Base-by-base conservation (phyloP, 1,140 invertebrate genomes). In the Hycleus cichorii region DNA sequence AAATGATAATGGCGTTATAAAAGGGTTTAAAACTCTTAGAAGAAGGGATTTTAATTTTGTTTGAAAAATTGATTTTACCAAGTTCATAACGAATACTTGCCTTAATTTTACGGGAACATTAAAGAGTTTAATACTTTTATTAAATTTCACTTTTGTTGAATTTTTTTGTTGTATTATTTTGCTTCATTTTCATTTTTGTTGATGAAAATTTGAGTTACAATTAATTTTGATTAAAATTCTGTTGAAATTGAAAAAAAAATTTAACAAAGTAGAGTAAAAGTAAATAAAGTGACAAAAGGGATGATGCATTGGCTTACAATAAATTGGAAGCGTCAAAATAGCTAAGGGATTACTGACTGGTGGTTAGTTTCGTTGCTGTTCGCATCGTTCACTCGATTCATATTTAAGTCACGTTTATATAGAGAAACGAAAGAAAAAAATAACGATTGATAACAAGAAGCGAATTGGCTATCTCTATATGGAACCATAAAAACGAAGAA, bases 401-500 rank as follows among this genome's bases (percentile, higher is more conserved):
- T 54, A 62, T 62, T 62, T 58, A 55, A 59, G 60, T 62, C 60
- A 62, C 60, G 60, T 62, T 59, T 54, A 54, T 32, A 32, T 7
- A 32, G 32, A 4, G 32, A 32, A 32, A 18, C 18, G 18, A 18
- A 18, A 18, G 48, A 59, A 12, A 62, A 58, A 62, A 62, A 62
- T 59, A 62, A 62, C 60, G 60, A 62, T 62, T 62, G 60, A 58
- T 62, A 62, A 62, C 60, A 59, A 51, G 57, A 62, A 55, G 56
- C 60, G 60, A 59, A 62, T 59, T 59, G 56, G 60, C 47, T 25
- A 47, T 46, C 50, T 48, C 49, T 62, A 18, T 18, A 62, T 39
- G 51, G 49, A 39, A 47, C 45, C 46, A 54, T 55, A 59, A 55
- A 53, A 62, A 58, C 26, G 50, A 40, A 32, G 4, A 45, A 62